Evolutionary conservation across 2,797 vertebrate species (phyloP).

Genomic region (Brachyalestes nurse): DNA sequence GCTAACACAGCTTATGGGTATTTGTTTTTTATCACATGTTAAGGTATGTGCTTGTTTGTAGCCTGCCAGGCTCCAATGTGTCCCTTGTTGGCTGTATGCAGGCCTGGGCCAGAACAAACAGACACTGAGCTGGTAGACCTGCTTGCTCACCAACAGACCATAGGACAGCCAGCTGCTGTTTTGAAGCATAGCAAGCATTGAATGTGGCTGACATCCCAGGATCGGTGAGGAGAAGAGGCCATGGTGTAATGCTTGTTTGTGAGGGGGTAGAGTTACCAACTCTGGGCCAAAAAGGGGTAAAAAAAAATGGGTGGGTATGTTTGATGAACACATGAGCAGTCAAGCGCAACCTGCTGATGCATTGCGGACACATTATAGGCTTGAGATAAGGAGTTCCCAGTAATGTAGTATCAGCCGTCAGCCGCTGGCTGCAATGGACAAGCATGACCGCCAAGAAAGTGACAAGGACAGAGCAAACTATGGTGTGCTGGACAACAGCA

Average conservation of each 20-base stretch:
- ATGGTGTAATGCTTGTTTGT: constrained; percentile 54
- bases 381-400: not conserved
- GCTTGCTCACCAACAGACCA: constrained; percentile 46
- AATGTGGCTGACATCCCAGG: constrained; percentile 23
- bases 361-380: not conserved
- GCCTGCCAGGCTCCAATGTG: not conserved
- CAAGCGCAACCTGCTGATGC: constrained; percentile 58
- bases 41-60: not conserved
- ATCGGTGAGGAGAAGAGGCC: constrained; percentile 47
- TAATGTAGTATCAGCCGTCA: too few species aligned
- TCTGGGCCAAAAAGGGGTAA: constrained; percentile 49
- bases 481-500: not conserved
- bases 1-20: not conserved
- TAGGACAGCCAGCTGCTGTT: constrained; percentile 69
- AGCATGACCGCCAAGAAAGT: not conserved
- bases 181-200: constrained; percentile 29
- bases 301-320: constrained; percentile 53
- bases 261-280: constrained; percentile 66
- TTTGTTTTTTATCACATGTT: constrained; percentile 2
- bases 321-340: constrained; percentile 45
- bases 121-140: constrained; percentile 58
- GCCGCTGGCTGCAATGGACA: not conserved
- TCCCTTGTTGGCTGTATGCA: not conserved
- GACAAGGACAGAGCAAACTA: not conserved
- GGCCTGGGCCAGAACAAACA: constrained; percentile 30